Evolutionary conservation across 1,140 invertebrate genomes (phyloP).

Genomic region (Proales similis): DNA sequence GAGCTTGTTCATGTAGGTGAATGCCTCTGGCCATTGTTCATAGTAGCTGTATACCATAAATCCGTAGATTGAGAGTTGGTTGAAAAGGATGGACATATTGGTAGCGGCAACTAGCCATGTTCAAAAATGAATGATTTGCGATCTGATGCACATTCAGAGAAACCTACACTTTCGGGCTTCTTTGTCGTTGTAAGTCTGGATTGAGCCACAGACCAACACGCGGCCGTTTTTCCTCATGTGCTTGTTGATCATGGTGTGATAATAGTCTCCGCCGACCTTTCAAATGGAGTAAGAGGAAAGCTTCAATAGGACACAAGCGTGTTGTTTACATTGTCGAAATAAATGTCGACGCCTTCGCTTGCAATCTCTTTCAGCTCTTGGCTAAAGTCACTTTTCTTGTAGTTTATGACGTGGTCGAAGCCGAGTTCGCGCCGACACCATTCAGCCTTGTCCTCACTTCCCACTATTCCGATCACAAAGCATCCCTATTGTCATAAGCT

Average conservation of each 20-base stretch:
- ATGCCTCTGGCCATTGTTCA: constrained; percentile 56
- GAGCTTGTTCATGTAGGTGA: constrained; percentile 59
- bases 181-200: constrained; percentile 40
- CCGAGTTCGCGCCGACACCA: constrained; percentile 60
- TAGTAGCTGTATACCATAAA: constrained; percentile 39
- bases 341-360: constrained; percentile 62
- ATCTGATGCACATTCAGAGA: constrained; percentile 61
- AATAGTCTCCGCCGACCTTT: constrained; percentile 42
- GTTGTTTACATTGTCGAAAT: constrained; percentile 63
- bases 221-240: constrained; percentile 41
- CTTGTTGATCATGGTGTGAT: constrained; percentile 37
- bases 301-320: neutral
- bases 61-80: constrained; percentile 40
- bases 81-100: constrained; percentile 39
- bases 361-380: constrained; percentile 57
- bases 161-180: constrained; percentile 56
- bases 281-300: neutral
- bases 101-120: constrained; percentile 29
- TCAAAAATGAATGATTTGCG: neutral
- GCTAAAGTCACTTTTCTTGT: constrained; percentile 59
- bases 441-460: constrained; percentile 61
- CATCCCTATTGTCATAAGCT: constrained; percentile 52
- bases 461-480: constrained; percentile 62
- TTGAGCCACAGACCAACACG: constrained; percentile 40
- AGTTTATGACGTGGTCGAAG: constrained; percentile 63